Conservation (phyloP, 2,113 vertebrate species). For the Rhea americana region DNA sequence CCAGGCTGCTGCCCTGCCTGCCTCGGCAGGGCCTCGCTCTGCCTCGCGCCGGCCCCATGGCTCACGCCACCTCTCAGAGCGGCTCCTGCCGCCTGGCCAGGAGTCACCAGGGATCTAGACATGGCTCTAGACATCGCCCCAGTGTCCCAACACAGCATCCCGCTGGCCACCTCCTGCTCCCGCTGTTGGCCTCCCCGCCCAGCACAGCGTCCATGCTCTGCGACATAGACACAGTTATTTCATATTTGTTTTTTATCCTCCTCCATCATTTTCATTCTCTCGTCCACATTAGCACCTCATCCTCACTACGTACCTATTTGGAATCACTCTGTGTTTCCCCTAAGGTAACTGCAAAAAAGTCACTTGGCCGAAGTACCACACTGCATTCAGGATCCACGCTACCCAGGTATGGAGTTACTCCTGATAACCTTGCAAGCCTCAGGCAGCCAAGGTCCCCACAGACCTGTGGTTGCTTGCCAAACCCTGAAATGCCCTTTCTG, state of each 20-base stretch:
- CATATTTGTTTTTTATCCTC: background rate
- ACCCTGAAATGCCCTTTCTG: background rate
- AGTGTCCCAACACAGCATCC: too few species aligned
- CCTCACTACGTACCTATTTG: background rate
- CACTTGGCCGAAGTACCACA: background rate
- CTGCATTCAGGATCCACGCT: background rate
- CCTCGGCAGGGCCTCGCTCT: background rate
- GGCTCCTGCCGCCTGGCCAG: background rate
- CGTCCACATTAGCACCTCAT: accelerated
- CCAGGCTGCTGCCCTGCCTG: background rate
- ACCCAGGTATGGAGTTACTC: background rate
- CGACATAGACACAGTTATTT: accelerated
- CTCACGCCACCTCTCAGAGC: background rate
- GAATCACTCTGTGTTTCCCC: background rate
- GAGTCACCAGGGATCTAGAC: background rate
- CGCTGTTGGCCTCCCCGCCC: too few species aligned
- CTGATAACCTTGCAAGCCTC: background rate
- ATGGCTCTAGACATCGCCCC: background rate
- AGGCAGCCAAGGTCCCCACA: background rate
- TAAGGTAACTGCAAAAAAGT: background rate
- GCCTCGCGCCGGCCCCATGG: background rate
- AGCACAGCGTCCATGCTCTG: background rate
- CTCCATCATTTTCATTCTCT: background rate
- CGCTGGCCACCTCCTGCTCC: too few species aligned
- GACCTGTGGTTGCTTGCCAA: background rate